A percentile compares a stretch with the other conserved stretches of the same genome.
Conservation (phyloP, 2,797 vertebrate species). For the Cuculus canorus region DNA sequence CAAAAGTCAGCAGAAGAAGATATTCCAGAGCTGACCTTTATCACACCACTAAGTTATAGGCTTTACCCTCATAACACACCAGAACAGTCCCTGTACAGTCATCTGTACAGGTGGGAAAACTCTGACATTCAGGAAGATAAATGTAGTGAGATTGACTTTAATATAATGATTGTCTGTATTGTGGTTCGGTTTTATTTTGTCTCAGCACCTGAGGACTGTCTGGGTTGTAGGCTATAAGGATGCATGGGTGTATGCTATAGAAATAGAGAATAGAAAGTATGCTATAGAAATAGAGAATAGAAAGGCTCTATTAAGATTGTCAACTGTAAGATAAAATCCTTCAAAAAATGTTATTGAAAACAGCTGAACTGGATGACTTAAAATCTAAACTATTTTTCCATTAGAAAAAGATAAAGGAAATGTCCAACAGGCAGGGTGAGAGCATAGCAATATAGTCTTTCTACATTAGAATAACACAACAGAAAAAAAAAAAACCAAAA, state of each 20-base stretch:
- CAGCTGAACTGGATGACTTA: not conserved
- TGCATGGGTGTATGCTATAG: not conserved
- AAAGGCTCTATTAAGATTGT: not conserved
- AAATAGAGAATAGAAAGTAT: not conserved
- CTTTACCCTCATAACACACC: not conserved
- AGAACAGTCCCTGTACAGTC: not conserved
- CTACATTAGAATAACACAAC: not conserved
- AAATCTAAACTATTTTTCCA: not conserved
- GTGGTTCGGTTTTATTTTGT: not conserved
- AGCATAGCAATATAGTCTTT: not conserved
- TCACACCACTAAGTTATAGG: not conserved
- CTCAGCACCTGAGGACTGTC: not conserved
- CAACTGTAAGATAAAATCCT: not conserved
- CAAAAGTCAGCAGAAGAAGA: not conserved
- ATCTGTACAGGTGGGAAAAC: not conserved
- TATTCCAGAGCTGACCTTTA: not conserved
- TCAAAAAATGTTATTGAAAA: not conserved
- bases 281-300: not conserved
- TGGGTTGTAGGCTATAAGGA: not conserved
- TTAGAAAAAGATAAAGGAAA: not conserved
- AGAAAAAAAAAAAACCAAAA: not conserved
- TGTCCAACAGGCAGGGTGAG: not conserved
- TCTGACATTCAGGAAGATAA: not conserved
- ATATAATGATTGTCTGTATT: not conserved
- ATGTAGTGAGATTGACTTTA: not conserved